These are phyloP conservation scores for Nyctalus aviator DNA, from an alignment of 2,797 vertebrate genomes.

Conservation along the genomic window DNA sequence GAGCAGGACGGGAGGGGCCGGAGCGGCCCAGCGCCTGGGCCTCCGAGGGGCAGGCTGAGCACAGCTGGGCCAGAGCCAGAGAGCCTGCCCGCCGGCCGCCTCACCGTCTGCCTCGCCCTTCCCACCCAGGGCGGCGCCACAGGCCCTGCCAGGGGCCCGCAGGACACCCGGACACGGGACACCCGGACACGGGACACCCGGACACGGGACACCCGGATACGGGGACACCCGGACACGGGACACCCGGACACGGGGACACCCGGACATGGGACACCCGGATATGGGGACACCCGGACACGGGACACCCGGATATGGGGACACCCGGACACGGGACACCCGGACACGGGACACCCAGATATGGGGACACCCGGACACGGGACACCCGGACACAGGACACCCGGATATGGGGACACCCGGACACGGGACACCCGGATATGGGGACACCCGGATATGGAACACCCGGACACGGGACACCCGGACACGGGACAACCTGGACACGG, in stretches of 20 bases:
- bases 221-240: neutral
- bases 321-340: too few species aligned
- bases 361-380: neutral
- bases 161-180: too few species aligned
- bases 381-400: rapidly evolving
- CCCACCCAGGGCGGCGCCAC: rapidly evolving
- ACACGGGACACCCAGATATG: rapidly evolving
- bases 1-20: neutral
- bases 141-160: rapidly evolving
- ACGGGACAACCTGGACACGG: too few species aligned
- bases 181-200: too few species aligned
- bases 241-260: rapidly evolving
- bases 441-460: neutral
- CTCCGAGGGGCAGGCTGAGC: neutral
- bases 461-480: too few species aligned
- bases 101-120: rapidly evolving
- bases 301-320: rapidly evolving
- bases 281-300: rapidly evolving
- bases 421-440: too few species aligned
- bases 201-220: too few species aligned
- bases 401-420: rapidly evolving
- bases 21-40: neutral
- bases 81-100: rapidly evolving
- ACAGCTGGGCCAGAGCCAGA: neutral
- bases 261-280: too few species aligned